These are phyloP conservation scores for Stomatorhinus walkeri DNA, from an alignment of 2,797 vertebrate species.

Conservation along the genomic window DNA sequence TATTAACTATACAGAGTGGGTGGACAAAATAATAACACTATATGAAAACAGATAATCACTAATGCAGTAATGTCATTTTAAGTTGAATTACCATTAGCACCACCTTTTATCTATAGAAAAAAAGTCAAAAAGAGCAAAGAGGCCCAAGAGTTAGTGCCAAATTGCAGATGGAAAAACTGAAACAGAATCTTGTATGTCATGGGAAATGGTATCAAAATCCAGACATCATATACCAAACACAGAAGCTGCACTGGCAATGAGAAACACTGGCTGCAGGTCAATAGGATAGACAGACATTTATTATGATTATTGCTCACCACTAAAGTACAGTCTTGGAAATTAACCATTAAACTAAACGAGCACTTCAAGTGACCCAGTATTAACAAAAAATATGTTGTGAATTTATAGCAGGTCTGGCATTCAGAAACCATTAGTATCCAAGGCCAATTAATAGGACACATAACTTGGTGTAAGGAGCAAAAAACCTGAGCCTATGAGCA, in stretches of 20 bases:
- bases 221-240: not conserved
- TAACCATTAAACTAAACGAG: not conserved
- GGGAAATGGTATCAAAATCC: not conserved
- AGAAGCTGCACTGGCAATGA: not conserved
- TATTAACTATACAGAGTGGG: not conserved
- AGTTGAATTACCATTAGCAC: not conserved
- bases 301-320: not conserved
- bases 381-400: not conserved
- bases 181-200: not conserved
- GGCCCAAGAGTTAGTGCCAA: not conserved
- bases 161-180: not conserved
- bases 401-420: not conserved
- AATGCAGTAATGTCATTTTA: not conserved
- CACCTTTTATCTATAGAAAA: not conserved
- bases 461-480: not conserved
- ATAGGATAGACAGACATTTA: not conserved
- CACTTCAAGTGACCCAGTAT: not conserved
- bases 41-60: not conserved
- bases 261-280: not conserved
- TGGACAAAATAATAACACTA: not conserved
- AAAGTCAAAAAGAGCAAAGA: not conserved
- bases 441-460: not conserved
- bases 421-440: not conserved
- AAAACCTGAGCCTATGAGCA: not conserved
- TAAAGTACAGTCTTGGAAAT: not conserved